Conservation (phyloP, 1,140 invertebrate species). For the Drosophila trapezifrons region DNA sequence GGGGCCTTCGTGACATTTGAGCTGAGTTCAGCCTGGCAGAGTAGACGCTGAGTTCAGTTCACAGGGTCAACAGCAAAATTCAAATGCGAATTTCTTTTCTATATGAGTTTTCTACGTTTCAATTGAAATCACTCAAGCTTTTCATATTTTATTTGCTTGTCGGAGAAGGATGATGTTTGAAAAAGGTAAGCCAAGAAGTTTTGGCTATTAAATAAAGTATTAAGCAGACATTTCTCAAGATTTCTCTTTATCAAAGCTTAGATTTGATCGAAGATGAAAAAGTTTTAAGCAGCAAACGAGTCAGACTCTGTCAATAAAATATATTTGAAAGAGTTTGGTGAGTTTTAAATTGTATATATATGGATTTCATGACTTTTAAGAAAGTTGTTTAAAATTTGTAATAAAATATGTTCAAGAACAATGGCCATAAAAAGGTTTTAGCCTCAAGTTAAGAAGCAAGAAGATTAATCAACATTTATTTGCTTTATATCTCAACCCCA, state of each 20-base stretch:
- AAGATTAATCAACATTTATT: not conserved
- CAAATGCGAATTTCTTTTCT: constrained; percentile 15
- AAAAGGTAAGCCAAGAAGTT: constrained; percentile 10
- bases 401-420: not conserved
- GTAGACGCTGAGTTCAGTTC: constrained; percentile 1
- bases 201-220: constrained; percentile 18
- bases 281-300: constrained; percentile 11
- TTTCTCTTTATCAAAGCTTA: not conserved
- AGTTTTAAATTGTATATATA: not conserved
- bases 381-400: not conserved
- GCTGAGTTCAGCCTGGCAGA: constrained; percentile 10
- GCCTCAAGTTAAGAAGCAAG: not conserved
- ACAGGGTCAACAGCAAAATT: constrained; percentile 25
- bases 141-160: not conserved
- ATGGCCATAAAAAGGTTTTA: not conserved
- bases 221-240: constrained; percentile 6
- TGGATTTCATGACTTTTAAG: too few relatives aligned
- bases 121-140: constrained; percentile 33
- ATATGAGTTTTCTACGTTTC: constrained; percentile 15
- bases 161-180: not conserved
- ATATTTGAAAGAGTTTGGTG: not conserved
- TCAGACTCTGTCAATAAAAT: not conserved
- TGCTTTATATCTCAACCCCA: not conserved
- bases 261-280: constrained; percentile 8
- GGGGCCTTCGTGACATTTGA: constrained; percentile 32